Base-by-base conservation (phyloP, 2,888 invertebrate genomes). In the Perizoma flavofasciatum region DNA sequence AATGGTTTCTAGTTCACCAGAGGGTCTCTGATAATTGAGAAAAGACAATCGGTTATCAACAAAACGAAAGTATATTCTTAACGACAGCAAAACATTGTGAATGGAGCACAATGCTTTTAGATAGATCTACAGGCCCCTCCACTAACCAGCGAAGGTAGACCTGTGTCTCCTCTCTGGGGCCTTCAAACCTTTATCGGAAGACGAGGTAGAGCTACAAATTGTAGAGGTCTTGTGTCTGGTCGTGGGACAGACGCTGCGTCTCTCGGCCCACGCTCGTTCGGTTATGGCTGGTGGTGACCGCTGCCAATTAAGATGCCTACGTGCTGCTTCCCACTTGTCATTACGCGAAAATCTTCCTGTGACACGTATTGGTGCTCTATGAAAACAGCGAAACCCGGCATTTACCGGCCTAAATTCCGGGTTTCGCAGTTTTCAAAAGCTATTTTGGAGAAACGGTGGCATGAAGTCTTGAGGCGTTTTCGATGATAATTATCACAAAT, bases 251-350 rank as follows among this genome's bases (percentile, higher is more conserved):
- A 88, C 88, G 84, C 75, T 79, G 81, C 86, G 89, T 85, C 86
- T 84, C 80, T 72, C 84, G 63, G 74, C 90, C 91, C 87, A 91
- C 90, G 86, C 86, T 55, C 63, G 75, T 71, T 83, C 88, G 79
- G 79, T 85, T 88, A 89, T 89, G 86, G 90, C 76, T 79, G 81
- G 82, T 86, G 89, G 85, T 85, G 89, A 88, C 85, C 85, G 84
- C 77, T 85, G 74, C 83, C 89, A 91, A 91, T 91, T 89, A 90
- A 81, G 88, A 82, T 89, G 89, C 88, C 89, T 89, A 89, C 89
- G 82, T 88, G 86, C 80, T 74, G 78, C 86, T 75, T 81, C 89
- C 90, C 89, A 88, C 90, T 89, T 86, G 84, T 85, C 85, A 82
- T 83, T 86, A 85, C 78, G 88, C 88, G 81, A 86, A 87, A 88